Conservation (phyloP, 2,797 vertebrate genomes). For the Rhabdophis nuchalis region DNA sequence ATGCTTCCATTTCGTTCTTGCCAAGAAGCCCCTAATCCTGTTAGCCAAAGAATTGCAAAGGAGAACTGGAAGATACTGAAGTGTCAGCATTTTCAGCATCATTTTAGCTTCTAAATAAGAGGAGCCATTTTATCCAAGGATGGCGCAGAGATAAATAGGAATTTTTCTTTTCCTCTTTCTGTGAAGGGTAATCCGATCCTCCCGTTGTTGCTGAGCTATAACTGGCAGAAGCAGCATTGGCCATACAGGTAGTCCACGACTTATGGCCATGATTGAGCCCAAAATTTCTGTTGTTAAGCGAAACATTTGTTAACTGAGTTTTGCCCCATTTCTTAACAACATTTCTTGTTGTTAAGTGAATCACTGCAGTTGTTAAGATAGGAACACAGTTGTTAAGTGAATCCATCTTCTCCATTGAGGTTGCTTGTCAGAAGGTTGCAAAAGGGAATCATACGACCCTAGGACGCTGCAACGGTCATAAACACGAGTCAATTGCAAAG, state of each 20-base stretch:
- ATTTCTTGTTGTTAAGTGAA: not conserved
- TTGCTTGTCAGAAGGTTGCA: not conserved
- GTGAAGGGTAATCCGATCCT: not conserved
- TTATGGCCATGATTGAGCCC: not conserved
- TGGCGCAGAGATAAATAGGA: not conserved
- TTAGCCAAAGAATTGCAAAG: not conserved
- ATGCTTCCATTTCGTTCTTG: not conserved
- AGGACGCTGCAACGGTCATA: not conserved
- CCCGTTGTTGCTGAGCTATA: not conserved
- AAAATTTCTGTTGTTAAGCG: too few species aligned
- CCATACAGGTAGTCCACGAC: not conserved
- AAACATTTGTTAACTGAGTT: too few species aligned
- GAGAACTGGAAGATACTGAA: not conserved
- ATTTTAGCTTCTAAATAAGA: not conserved
- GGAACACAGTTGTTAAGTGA: not conserved
- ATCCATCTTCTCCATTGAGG: not conserved
- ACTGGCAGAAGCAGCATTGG: not conserved
- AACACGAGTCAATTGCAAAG: not conserved
- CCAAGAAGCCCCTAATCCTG: rapidly evolving
- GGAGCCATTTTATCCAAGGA: not conserved
- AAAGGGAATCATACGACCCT: not conserved
- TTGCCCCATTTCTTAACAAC: not conserved
- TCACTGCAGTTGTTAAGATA: not conserved
- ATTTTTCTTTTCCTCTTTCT: not conserved
- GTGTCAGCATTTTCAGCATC: not conserved